Conservation (phyloP, 1,140 invertebrate species). For the Leucophenga varia region DNA sequence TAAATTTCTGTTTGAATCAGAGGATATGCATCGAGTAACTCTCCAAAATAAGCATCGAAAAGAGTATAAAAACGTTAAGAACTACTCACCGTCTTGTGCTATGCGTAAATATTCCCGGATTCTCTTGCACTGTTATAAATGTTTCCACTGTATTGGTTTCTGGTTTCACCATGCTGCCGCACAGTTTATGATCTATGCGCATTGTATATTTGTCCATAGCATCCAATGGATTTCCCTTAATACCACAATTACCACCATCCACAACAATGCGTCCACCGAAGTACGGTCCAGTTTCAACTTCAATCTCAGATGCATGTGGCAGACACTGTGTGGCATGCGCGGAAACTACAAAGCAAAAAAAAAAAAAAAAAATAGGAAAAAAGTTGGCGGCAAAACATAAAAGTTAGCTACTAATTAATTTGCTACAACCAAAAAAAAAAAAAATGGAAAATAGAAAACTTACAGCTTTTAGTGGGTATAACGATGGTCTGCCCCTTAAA, state of each 20-base stretch:
- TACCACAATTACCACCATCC: constrained; percentile 63
- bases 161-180: constrained; percentile 72
- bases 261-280: constrained; percentile 73
- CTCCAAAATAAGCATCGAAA: no score
- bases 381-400: background rate
- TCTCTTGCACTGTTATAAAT: constrained; percentile 79
- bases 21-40: no score
- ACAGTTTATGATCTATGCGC: constrained; percentile 71
- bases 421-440: background rate
- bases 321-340: constrained; percentile 74
- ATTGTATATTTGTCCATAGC: constrained; percentile 70
- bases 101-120: constrained; percentile 76
- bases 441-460: constrained; percentile 55
- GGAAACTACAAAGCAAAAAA: constrained; percentile 63
- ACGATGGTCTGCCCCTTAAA: constrained; percentile 62
- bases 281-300: constrained; percentile 76
- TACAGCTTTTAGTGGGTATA: constrained; percentile 78
- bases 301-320: constrained; percentile 73
- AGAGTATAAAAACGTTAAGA: no score
- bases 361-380: constrained; percentile 3
- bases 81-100: constrained; percentile 66
- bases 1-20: no score
- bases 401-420: no score
- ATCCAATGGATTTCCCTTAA: constrained; percentile 66
- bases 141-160: constrained; percentile 70